Evolutionary conservation across 2,113 vertebrate species (phyloP).

Genomic region (Beaufortia kweichowensis): DNA sequence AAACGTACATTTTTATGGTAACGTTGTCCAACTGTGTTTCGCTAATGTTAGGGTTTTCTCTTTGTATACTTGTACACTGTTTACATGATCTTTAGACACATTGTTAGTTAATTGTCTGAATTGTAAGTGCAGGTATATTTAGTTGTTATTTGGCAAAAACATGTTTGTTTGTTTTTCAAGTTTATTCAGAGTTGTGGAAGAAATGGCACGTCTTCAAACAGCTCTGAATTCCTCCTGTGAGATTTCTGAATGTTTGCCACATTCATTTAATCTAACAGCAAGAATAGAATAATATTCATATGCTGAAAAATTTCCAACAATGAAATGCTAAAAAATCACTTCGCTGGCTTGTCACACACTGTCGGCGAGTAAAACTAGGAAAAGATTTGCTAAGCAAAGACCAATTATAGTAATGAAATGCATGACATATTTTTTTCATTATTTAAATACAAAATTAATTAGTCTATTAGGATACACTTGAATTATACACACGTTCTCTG

Average conservation of each 20-base stretch:
- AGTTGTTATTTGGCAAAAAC: background rate
- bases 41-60: no score
- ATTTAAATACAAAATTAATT: conserved; percentile 57
- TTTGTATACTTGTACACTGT: no score
- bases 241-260: background rate
- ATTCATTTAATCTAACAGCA: background rate
- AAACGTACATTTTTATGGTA: no score
- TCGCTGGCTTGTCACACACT: conserved; percentile 5
- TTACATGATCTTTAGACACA: no score
- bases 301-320: background rate
- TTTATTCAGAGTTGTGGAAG: background rate
- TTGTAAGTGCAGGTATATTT: background rate
- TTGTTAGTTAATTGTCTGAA: background rate
- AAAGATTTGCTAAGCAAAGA: conserved; percentile 55
- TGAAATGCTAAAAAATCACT: background rate
- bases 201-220: background rate
- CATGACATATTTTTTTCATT: conserved; percentile 52
- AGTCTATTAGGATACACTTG: conserved; percentile 53
- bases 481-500: conserved; percentile 43
- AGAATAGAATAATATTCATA: no score
- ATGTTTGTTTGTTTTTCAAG: background rate
- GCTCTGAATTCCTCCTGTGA: background rate
- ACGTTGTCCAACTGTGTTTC: no score
- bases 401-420: conserved; percentile 57
- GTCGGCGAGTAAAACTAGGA: conserved; percentile 42